Conservation (phyloP, 2,888 invertebrate genomes). For the Odontothrips loti region DNA sequence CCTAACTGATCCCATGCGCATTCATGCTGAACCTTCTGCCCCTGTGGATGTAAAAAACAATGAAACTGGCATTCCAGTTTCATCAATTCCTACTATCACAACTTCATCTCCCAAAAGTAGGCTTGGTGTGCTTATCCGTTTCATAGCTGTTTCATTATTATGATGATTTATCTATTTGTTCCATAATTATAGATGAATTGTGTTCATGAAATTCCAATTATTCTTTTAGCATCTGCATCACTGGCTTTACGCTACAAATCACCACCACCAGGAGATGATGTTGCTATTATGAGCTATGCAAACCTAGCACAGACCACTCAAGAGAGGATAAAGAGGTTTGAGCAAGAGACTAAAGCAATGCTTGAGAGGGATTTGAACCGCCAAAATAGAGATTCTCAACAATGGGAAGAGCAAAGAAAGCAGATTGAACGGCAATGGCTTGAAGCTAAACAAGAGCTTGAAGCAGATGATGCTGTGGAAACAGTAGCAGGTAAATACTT, state of each 20-base stretch:
- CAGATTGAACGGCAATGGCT: slow-evolving; percentile 52
- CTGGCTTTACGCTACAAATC: not conserved
- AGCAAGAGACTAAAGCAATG: slow-evolving; percentile 70
- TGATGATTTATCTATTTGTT: too few species aligned
- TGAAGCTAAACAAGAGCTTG: slow-evolving; percentile 52
- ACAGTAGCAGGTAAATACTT: slow-evolving; percentile 40
- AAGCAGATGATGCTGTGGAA: slow-evolving; percentile 52
- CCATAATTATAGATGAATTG: too few species aligned
- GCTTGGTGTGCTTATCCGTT: not conserved
- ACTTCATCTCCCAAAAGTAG: slow-evolving; percentile 1
- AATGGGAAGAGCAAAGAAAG: slow-evolving; percentile 51
- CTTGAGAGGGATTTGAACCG: slow-evolving; percentile 50
- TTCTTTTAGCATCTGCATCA: not conserved
- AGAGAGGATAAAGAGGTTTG: slow-evolving; percentile 65
- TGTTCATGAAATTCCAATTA: too few species aligned
- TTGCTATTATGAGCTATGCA: slow-evolving; percentile 55
- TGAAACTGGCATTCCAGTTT: not conserved
- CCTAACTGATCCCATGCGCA: slow-evolving; percentile 6
- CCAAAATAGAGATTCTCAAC: slow-evolving; percentile 45
- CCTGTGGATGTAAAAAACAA: not conserved
- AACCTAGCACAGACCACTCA: slow-evolving; percentile 58
- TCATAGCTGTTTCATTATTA: not conserved
- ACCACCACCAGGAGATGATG: slow-evolving; percentile 42
- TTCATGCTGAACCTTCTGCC: not conserved
- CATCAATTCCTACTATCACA: not conserved